These are phyloP conservation scores for Dasysyrphus tricinctus DNA, from an alignment of 2,888 invertebrate genomes.

Conservation along the genomic window DNA sequence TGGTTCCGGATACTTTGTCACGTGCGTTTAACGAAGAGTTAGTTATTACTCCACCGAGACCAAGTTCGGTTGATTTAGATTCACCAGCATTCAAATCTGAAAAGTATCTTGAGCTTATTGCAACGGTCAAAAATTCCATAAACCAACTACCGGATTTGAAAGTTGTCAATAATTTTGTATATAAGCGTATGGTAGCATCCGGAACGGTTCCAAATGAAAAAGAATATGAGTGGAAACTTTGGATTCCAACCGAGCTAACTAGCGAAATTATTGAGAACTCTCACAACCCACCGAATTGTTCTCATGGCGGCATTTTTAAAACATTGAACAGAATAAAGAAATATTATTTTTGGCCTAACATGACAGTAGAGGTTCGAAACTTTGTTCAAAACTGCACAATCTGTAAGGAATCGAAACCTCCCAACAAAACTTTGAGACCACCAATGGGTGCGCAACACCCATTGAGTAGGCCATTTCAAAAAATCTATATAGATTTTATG, in stretches of 20 bases:
- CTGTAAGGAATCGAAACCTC: neutral
- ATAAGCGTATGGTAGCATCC: neutral
- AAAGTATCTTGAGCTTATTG: neutral
- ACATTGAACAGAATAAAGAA: neutral
- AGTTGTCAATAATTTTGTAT: neutral
- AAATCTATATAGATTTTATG: neutral
- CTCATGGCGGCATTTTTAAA: neutral
- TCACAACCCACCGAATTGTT: neutral
- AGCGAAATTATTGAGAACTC: neutral
- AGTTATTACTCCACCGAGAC: neutral
- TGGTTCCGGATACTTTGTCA: neutral
- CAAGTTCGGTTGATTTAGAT: neutral
- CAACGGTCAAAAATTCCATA: neutral
- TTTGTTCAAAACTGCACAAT: neutral
- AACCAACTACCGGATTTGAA: neutral
- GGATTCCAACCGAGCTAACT: neutral
- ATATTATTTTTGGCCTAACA: too few relatives aligned
- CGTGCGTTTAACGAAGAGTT: neutral
- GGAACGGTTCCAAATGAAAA: neutral
- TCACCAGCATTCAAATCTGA: neutral
- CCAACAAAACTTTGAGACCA: too few relatives aligned
- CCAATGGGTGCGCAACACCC: neutral
- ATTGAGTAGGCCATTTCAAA: neutral
- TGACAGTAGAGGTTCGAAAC: neutral
- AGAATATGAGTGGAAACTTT: neutral